These are phyloP conservation scores for Tetrao urogallus DNA, from an alignment of 2,113 vertebrate genomes.

Conservation along the genomic window DNA sequence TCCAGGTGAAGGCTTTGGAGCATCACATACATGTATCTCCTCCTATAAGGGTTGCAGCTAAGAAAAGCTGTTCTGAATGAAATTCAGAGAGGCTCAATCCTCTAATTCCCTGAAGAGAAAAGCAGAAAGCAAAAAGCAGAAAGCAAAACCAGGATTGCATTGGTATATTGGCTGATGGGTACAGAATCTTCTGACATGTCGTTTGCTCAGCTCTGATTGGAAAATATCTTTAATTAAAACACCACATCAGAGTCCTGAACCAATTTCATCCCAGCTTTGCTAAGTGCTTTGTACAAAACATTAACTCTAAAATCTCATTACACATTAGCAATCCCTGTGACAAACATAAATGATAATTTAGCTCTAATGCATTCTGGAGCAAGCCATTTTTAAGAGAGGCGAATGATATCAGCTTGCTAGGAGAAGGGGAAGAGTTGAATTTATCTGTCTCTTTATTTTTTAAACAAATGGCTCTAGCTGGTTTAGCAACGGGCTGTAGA, in stretches of 20 bases:
- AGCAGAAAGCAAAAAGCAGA: too few relatives aligned
- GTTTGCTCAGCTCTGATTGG: conserved; percentile 67
- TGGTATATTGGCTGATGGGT: conserved; percentile 20
- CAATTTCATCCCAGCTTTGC: conserved; percentile 70
- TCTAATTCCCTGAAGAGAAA: conserved; percentile 37
- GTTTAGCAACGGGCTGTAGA: background rate
- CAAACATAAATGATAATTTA: conserved; percentile 76
- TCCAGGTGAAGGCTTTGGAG: conserved; percentile 1
- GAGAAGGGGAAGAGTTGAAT: background rate
- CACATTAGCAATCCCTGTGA: conserved; percentile 72
- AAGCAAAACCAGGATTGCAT: conserved; percentile 35
- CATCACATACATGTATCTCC: rapidly evolving
- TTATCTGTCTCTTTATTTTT: conserved; percentile 56
- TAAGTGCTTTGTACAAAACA: conserved; percentile 80
- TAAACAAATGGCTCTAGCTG: conserved; percentile 28
- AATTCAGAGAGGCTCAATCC: background rate
- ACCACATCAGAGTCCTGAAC: conserved; percentile 73
- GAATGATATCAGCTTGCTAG: background rate
- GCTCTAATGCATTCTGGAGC: conserved; percentile 67
- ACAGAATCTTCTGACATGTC: conserved; percentile 66
- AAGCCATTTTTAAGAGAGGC: conserved; percentile 52
- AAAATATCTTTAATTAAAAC: conserved; percentile 83
- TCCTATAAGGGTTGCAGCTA: background rate
- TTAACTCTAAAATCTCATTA: conserved; percentile 82
- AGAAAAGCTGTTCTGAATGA: background rate